These are phyloP conservation scores for Lasiommata megera DNA, from an alignment of 2,888 invertebrate species.

Conservation along the genomic window DNA sequence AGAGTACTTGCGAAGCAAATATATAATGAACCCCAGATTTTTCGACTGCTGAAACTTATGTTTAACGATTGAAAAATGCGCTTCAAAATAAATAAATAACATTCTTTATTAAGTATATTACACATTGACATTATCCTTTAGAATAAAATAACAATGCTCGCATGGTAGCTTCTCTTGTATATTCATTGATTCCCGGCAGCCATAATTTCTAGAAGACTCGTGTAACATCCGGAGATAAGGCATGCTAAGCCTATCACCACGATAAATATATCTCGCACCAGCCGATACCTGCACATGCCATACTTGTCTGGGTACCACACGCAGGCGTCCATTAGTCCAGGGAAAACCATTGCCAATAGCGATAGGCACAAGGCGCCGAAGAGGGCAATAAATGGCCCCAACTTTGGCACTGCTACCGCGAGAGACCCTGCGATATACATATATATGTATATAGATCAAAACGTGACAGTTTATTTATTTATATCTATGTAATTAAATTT, in stretches of 20 bases:
- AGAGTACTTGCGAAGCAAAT: too few species aligned
- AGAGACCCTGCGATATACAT: slow-evolving; percentile 39
- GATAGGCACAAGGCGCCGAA: slow-evolving; percentile 94
- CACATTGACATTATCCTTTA: too few species aligned
- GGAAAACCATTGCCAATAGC: slow-evolving; percentile 91
- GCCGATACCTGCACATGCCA: slow-evolving; percentile 43
- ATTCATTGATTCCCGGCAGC: slow-evolving; percentile 12
- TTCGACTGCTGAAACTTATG: too few species aligned
- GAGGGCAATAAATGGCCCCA: slow-evolving; percentile 88
- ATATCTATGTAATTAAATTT: too few species aligned
- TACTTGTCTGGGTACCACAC: slow-evolving; percentile 49
- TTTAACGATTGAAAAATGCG: too few species aligned
- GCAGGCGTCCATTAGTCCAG: slow-evolving; percentile 81
- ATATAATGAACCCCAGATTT: too few species aligned
- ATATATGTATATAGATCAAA: too few species aligned
- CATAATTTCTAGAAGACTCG: slow-evolving; percentile 49
- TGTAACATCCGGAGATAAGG: slow-evolving; percentile 50
- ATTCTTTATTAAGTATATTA: too few species aligned
- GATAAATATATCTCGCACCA: slow-evolving; percentile 46
- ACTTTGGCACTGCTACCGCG: slow-evolving; percentile 86
- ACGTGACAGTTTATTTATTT: too few species aligned
- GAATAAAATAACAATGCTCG: too few species aligned
- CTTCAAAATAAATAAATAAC: too few species aligned
- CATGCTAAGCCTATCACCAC: slow-evolving; percentile 41
- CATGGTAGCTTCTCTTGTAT: not conserved